A percentile compares a stretch with the other conserved stretches of the same genome.
Evolutionary conservation across 2,113 vertebrate genomes (phyloP).

Genomic region (Okapia johnstoni): DNA sequence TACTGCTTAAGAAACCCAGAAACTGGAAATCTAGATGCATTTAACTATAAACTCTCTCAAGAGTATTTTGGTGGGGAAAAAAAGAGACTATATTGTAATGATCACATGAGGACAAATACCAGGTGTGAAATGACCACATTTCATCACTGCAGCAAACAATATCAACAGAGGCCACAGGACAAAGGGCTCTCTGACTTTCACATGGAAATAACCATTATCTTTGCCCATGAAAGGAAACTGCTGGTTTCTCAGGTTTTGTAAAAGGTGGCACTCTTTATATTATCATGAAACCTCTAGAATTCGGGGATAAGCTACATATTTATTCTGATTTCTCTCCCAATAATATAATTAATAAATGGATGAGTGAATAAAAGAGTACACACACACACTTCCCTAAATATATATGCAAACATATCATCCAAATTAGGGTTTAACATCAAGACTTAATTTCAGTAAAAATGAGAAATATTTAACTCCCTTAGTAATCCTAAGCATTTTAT

Average conservation of each 20-base stretch:
- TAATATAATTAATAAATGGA: neutral
- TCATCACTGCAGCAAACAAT: neutral
- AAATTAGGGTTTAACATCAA: neutral
- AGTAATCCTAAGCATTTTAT: neutral
- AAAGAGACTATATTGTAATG: neutral
- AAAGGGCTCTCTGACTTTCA: neutral
- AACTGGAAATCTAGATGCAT: neutral
- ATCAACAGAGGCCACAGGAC: neutral
- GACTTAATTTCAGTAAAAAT: neutral
- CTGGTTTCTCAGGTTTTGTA: neutral
- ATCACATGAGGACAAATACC: neutral
- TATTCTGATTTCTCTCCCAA: constrained; percentile 11
- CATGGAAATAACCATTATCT: neutral
- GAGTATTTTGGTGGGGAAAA: neutral
- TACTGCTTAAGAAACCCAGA: neutral
- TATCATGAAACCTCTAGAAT: neutral
- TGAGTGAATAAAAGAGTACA: neutral
- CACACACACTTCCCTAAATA: neutral
- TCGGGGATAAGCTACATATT: neutral
- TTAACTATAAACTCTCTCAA: neutral
- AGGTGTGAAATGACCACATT: neutral
- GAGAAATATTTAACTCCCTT: neutral
- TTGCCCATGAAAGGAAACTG: neutral
- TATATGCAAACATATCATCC: neutral
- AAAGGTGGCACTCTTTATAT: constrained; percentile 6